A percentile compares a stretch with the other conserved stretches of the same genome.
phyloP scores from a whole-genome alignment of 2,113 vertebrate species.

The Dryoscopus gambensis region DNA sequence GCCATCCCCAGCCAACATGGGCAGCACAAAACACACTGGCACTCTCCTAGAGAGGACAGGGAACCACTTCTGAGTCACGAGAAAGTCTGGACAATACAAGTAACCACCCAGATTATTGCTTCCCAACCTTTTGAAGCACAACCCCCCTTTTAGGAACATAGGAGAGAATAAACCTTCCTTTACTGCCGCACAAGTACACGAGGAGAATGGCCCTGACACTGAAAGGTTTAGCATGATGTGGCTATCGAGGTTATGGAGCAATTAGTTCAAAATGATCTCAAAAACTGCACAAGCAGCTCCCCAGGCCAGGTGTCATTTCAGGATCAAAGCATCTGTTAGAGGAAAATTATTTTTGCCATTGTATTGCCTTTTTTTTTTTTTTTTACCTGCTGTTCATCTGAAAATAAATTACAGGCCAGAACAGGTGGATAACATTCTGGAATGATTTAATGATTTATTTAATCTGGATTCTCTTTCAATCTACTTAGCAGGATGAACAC shows the following conservation, averaged over 20 bases:
- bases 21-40: fast-evolving
- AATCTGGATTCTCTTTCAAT: constrained; percentile 66
- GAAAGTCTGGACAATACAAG: background rate
- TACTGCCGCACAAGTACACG: background rate
- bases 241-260: background rate
- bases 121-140: background rate
- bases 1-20: background rate
- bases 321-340: constrained; percentile 38
- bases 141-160: background rate
- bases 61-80: background rate
- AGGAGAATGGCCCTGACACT: background rate
- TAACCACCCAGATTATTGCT: background rate
- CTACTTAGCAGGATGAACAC: constrained; percentile 38
- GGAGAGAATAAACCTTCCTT: background rate
- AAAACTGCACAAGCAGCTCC: background rate
- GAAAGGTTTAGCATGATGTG: background rate
- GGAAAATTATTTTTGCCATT: background rate
- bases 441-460: constrained; percentile 61
- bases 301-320: constrained; percentile 5
- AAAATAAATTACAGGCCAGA: constrained; percentile 47
- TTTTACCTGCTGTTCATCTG: constrained; percentile 5
- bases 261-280: background rate
- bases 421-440: constrained; percentile 59
- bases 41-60: background rate
- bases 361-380: background rate